Evolutionary conservation across 2,888 invertebrate genomes (phyloP).

Genomic region (Liposcelis brunnea): DNA sequence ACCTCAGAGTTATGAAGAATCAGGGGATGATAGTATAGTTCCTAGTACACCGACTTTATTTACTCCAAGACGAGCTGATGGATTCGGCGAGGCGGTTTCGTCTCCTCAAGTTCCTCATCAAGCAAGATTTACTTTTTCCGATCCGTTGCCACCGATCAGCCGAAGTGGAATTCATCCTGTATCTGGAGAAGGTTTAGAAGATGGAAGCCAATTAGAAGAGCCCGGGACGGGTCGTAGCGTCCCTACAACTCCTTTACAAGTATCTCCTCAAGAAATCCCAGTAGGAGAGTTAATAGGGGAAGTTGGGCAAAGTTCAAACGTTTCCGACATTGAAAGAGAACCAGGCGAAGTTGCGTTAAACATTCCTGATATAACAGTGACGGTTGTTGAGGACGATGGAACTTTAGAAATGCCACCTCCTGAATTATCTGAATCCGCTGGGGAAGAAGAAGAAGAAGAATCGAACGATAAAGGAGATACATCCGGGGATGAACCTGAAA

Average conservation of each 20-base stretch:
- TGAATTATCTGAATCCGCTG: slow-evolving; percentile 12
- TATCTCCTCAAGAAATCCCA: slow-evolving; percentile 35
- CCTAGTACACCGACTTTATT: slow-evolving; percentile 79
- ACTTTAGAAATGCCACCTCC: slow-evolving; percentile 12
- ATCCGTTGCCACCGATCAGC: slow-evolving; percentile 26
- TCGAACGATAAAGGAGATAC: slow-evolving; percentile 13
- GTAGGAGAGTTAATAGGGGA: slow-evolving; percentile 22
- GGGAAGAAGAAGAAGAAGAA: slow-evolving; percentile 11
- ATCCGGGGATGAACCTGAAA: slow-evolving; percentile 7
- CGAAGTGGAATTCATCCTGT: slow-evolving; percentile 12
- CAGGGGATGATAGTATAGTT: slow-evolving; percentile 62
- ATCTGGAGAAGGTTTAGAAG: slow-evolving; percentile 21
- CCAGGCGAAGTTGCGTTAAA: slow-evolving; percentile 2
- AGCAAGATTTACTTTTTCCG: slow-evolving; percentile 44
- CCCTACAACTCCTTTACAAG: slow-evolving; percentile 46
- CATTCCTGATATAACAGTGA: slow-evolving; percentile 20
- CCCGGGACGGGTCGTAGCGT: slow-evolving; percentile 45
- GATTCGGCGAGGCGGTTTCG: slow-evolving; percentile 81
- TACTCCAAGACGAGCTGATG: slow-evolving; percentile 64
- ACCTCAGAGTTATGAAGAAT: slow-evolving; percentile 42
- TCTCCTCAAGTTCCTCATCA: slow-evolving; percentile 59
- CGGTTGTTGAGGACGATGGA: slow-evolving; percentile 19
- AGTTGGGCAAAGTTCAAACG: slow-evolving; percentile 21
- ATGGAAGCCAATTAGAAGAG: slow-evolving; percentile 42
- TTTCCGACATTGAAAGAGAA: slow-evolving; percentile 4